Conservation (phyloP, 2,797 vertebrate genomes). For the Novumbra hubbsi region DNA sequence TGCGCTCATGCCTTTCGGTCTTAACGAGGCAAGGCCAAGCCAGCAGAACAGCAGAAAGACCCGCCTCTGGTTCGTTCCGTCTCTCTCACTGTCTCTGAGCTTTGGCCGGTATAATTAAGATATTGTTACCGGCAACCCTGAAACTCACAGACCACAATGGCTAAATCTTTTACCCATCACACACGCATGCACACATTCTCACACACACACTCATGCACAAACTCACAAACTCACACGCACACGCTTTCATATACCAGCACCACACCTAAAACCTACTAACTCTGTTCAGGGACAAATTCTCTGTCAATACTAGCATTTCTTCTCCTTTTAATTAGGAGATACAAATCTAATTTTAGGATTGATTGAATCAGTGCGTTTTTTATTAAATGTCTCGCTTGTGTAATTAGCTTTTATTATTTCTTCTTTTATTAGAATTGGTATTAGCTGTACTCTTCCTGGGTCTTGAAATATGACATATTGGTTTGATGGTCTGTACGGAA, state of each 20-base stretch:
- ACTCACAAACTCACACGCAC: background rate
- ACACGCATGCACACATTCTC: background rate
- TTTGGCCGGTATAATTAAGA: constrained; percentile 1
- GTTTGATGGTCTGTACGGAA: background rate
- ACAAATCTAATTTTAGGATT: background rate
- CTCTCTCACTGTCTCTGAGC: background rate
- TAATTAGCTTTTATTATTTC: background rate
- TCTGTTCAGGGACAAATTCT: background rate
- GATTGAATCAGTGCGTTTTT: background rate
- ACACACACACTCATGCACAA: background rate
- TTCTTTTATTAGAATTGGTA: too few relatives aligned
- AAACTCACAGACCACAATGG: background rate
- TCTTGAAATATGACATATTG: too few relatives aligned
- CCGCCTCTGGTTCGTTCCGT: background rate
- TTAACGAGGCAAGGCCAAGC: constrained; percentile 5
- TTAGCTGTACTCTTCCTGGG: too few relatives aligned
- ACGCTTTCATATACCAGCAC: background rate
- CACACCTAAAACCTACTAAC: background rate
- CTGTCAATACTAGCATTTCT: background rate
- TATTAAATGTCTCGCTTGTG: background rate
- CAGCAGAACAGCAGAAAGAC: background rate
- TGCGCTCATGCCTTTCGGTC: background rate
- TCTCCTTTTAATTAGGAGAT: background rate
- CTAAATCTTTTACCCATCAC: background rate
- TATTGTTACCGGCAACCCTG: background rate